These are phyloP conservation scores for Apostichopus parvimensis DNA, from an alignment of 35 echinoderm and acorn worm species.

Conservation along the genomic window DNA sequence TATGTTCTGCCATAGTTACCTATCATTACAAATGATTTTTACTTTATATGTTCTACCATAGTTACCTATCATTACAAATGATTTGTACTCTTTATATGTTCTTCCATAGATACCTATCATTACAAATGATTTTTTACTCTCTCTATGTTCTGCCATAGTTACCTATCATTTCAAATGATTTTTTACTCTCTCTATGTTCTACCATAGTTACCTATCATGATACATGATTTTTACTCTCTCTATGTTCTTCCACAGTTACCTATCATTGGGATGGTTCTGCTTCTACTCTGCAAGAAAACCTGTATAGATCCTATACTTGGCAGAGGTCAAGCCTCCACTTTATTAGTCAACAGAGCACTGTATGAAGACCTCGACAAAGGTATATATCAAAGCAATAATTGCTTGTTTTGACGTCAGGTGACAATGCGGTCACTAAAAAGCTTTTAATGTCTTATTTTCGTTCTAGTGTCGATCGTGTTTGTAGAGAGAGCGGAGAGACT, in stretches of 20 bases:
- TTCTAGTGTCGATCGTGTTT: no score
- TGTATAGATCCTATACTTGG: constrained; percentile 45
- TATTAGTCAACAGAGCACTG: constrained; percentile 28
- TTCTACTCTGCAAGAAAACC: constrained; percentile 23
- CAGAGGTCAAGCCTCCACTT: constrained; percentile 23
- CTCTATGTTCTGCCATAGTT: neutral
- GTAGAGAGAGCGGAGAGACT: no score
- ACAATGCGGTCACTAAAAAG: no score
- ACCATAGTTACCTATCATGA: constrained; percentile 34
- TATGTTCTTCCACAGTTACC: constrained; percentile 40
- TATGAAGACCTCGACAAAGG: constrained; percentile 60
- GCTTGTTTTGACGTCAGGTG: neutral
- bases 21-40: no score
- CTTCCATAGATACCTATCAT: neutral
- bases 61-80: constrained; percentile 25
- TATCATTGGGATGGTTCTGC: constrained; percentile 35
- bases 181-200: neutral
- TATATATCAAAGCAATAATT: neutral
- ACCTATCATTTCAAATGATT: neutral
- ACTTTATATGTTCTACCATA: neutral
- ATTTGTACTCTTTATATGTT: neutral
- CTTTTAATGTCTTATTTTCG: no score
- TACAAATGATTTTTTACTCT: no score
- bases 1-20: neutral
- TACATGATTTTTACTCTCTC: neutral